Evolutionary conservation across 1,140 invertebrate species (phyloP).

Genomic region (Drosophila jambulina): DNA sequence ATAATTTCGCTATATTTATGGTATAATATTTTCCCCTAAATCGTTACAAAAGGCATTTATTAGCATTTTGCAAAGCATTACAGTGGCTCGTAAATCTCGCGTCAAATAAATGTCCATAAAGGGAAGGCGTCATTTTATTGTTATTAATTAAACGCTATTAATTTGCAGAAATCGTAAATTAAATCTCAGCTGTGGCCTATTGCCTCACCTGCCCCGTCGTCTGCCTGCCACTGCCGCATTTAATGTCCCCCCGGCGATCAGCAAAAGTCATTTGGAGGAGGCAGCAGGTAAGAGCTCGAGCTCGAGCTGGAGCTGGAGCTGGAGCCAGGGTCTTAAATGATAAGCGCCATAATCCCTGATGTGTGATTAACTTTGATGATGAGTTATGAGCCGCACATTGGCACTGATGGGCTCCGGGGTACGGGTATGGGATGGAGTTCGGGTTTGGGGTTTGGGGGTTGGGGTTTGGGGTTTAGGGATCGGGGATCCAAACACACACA

Average conservation of each 20-base stretch:
- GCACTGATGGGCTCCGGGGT: conserved; percentile 64
- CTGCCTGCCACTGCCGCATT: conserved; percentile 53
- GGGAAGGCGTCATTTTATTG: conserved; percentile 81
- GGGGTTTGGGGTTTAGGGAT: background rate
- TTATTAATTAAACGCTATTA: conserved; percentile 84
- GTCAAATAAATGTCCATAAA: conserved; percentile 82
- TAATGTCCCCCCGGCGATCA: conserved; percentile 61
- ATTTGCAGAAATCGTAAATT: conserved; percentile 84
- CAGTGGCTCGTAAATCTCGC: conserved; percentile 65
- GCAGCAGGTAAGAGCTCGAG: conserved; percentile 39
- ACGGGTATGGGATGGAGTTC: background rate
- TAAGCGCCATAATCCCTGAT: conserved; percentile 84
- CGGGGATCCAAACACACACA: conserved; percentile 2
- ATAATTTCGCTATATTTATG: background rate
- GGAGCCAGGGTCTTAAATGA: conserved; percentile 70
- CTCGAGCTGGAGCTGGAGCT: conserved; percentile 12
- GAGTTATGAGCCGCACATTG: conserved; percentile 83
- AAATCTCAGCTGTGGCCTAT: conserved; percentile 65
- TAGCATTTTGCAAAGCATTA: conserved; percentile 24
- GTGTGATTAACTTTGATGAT: conserved; percentile 84
- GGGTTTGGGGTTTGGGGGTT: background rate
- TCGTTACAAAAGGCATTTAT: conserved; percentile 14
- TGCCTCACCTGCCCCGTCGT: conserved; percentile 35
- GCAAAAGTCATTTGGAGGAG: conserved; percentile 68
- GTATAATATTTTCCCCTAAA: background rate